Evolutionary conservation across 2,888 invertebrate genomes (phyloP).

Genomic region (Apamea crenata): DNA sequence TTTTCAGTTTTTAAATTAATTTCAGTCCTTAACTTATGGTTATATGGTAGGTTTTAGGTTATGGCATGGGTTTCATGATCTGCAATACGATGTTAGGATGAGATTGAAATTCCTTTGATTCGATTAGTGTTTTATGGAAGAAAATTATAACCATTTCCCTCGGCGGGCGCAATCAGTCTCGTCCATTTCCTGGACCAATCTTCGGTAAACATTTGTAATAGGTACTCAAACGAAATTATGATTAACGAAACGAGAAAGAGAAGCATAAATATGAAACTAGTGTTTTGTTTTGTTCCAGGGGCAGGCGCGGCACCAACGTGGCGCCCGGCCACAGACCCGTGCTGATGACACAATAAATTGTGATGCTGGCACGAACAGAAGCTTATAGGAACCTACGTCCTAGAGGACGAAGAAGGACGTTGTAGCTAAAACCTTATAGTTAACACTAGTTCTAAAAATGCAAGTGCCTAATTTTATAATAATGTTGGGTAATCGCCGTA

Average conservation of each 20-base stretch:
- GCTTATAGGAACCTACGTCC: conserved; percentile 89
- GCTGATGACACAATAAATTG: conserved; percentile 89
- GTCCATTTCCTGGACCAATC: conserved; percentile 39
- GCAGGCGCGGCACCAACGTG: conserved; percentile 79
- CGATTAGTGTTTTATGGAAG: conserved; percentile 58
- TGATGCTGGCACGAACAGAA: conserved; percentile 88
- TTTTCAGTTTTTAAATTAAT: conserved; percentile 8
- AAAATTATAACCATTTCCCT: conserved; percentile 49
- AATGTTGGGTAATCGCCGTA: conserved; percentile 90
- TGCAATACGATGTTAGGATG: conserved; percentile 38
- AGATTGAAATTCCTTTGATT: conserved; percentile 58
- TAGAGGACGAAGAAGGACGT: conserved; percentile 90
- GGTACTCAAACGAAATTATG: conserved; percentile 32
- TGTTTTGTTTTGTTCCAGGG: conserved; percentile 80
- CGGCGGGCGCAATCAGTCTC: conserved; percentile 4
- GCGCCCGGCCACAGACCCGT: conserved; percentile 82
- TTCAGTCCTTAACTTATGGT: not conserved
- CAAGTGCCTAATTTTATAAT: conserved; percentile 85
- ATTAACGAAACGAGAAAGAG: not conserved
- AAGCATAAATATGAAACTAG: conserved; percentile 33
- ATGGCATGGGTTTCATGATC: conserved; percentile 1
- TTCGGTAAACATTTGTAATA: conserved; percentile 26
- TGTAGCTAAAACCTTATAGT: conserved; percentile 71
- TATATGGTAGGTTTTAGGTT: not conserved
- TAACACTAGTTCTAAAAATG: conserved; percentile 79